These are phyloP conservation scores for Ctenosaura bakeri DNA, from an alignment of 2,797 vertebrate species.

Conservation along the genomic window DNA sequence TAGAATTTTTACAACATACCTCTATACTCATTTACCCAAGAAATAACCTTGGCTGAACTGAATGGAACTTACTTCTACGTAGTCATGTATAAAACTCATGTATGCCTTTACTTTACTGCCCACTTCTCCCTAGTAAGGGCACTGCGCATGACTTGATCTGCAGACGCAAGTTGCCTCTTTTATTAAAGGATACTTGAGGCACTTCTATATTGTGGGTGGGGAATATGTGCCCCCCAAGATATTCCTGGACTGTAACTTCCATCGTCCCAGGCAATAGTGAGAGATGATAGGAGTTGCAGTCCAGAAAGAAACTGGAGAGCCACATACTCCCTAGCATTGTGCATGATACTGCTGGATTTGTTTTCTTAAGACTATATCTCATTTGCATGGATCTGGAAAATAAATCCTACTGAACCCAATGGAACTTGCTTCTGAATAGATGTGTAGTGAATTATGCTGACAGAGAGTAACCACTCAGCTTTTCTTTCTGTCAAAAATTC, in stretches of 20 bases:
- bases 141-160: neutral
- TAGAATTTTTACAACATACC: neutral
- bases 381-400: neutral
- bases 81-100: neutral
- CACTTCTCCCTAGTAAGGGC: neutral
- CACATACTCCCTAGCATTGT: neutral
- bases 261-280: neutral
- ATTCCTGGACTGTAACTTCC: neutral
- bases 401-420: neutral
- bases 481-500: slow-evolving; percentile 16
- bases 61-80: neutral
- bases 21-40: neutral
- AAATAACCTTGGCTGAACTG: neutral
- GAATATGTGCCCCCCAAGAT: neutral
- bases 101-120: neutral
- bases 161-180: neutral
- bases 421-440: neutral
- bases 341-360: neutral
- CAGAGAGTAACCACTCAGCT: neutral
- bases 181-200: neutral
- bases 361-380: neutral
- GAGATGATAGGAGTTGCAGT: neutral
- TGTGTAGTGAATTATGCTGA: neutral
- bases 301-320: neutral
- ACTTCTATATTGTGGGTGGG: neutral